phyloP scores from a whole-genome alignment of 2,113 vertebrate genomes.

The Sander vitreus region DNA sequence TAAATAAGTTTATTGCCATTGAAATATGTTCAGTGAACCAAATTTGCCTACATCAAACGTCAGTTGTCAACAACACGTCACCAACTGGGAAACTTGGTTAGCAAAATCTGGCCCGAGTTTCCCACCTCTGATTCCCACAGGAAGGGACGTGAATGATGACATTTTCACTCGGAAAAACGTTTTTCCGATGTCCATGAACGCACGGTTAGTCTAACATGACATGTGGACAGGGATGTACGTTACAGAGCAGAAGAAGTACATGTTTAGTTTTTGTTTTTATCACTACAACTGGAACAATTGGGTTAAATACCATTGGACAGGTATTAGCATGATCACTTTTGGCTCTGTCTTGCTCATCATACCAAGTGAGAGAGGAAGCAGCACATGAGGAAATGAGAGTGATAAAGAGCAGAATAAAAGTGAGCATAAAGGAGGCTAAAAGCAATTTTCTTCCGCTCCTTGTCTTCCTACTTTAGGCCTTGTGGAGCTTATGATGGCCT shows the following conservation, averaged over 20 bases:
- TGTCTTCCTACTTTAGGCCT: conserved; percentile 67
- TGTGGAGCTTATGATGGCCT: conserved; percentile 79
- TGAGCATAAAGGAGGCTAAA: conserved; percentile 68
- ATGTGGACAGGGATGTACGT: too few relatives aligned
- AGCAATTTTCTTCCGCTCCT: conserved; percentile 63
- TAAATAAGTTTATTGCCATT: too few relatives aligned
- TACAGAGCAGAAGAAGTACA: background rate
- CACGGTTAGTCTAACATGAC: conserved; percentile 5
- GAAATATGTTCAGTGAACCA: too few relatives aligned
- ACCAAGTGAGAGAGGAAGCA: conserved; percentile 40
- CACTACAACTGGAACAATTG: background rate
- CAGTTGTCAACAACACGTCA: too few relatives aligned
- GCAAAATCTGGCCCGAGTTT: too few relatives aligned
- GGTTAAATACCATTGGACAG: conserved; percentile 23
- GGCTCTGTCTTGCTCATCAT: conserved; percentile 13
- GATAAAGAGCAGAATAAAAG: conserved; percentile 61
- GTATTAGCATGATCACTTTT: conserved; percentile 31
- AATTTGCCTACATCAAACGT: too few relatives aligned
- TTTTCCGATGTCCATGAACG: too few relatives aligned
- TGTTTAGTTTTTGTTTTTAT: conserved; percentile 1
- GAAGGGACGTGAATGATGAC: too few relatives aligned
- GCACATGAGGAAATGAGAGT: conserved; percentile 52
- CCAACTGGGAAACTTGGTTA: too few relatives aligned
- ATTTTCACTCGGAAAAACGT: too few relatives aligned
- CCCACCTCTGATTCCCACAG: too few relatives aligned